Evolutionary conservation across 2,113 vertebrate species (phyloP).

Genomic region (Brienomyrus brachyistius): DNA sequence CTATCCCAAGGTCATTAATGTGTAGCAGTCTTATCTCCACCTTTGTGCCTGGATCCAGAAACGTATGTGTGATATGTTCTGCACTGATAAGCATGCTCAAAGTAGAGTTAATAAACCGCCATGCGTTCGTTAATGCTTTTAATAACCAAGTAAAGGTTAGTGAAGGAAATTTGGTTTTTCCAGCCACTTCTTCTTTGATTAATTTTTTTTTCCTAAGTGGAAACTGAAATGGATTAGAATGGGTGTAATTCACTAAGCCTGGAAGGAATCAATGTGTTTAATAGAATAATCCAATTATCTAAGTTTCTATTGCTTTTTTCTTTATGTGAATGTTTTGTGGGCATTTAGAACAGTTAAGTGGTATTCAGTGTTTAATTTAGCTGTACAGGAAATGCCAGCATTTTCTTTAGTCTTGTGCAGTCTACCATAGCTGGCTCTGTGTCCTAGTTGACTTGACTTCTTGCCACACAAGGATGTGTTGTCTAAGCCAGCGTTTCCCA

Average conservation of each 20-base stretch:
- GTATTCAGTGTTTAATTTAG: not conserved
- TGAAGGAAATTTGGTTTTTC: conserved; percentile 15
- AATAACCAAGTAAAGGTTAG: conserved; percentile 18
- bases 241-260: conserved; percentile 46
- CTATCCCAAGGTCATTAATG: not conserved
- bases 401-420: not conserved
- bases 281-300: conserved; percentile 41
- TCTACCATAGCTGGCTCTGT: not conserved
- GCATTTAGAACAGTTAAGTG: not conserved
- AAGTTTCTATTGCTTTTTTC: conserved; percentile 34
- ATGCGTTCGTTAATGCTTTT: conserved; percentile 24
- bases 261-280: conserved; percentile 44
- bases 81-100: not conserved
- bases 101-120: conserved; percentile 19
- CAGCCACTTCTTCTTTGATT: conserved; percentile 43
- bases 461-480: not conserved
- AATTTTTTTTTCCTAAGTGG: conserved; percentile 33
- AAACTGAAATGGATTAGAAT: conserved; percentile 39
- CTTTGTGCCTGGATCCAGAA: not conserved
- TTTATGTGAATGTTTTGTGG: conserved; percentile 29
- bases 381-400: not conserved
- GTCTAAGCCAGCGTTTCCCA: not conserved
- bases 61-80: not conserved
- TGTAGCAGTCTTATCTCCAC: not conserved
- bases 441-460: not conserved